Evolutionary conservation across 2,797 vertebrate species (phyloP).

Genomic region (Scyliorhinus canicula): DNA sequence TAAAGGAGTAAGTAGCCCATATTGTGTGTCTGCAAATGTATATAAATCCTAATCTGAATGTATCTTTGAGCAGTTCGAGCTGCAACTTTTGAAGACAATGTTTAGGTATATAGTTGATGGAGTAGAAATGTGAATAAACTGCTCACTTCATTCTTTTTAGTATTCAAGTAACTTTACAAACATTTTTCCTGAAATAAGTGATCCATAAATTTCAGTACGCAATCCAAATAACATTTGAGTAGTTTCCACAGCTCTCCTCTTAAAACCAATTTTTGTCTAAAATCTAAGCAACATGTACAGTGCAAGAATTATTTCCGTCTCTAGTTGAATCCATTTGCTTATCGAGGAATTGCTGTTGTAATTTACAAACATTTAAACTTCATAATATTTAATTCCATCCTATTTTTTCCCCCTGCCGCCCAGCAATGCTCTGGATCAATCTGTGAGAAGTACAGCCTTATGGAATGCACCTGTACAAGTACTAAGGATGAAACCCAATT

Average conservation of each 20-base stretch:
- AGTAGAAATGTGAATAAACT: neutral
- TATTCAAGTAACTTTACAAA: neutral
- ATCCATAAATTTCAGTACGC: neutral
- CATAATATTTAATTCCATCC: neutral
- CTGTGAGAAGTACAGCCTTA: conserved; percentile 74
- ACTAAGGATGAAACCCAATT: conserved; percentile 79
- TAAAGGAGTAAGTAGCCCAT: conserved; percentile 69
- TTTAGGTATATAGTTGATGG: neutral
- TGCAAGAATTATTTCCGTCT: neutral
- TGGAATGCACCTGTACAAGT: conserved; percentile 81
- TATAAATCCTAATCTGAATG: neutral
- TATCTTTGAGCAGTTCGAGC: neutral
- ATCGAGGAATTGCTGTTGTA: neutral
- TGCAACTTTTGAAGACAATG: neutral
- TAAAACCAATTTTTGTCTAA: neutral
- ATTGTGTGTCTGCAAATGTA: neutral
- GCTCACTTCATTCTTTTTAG: neutral
- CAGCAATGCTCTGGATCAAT: conserved; percentile 91
- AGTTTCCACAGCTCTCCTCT: neutral
- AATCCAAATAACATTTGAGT: neutral
- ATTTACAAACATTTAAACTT: neutral
- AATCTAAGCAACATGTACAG: neutral
- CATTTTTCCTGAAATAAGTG: neutral
- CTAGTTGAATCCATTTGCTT: neutral
- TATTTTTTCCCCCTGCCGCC: neutral